Base-by-base conservation (phyloP, 2,113 vertebrate species). In the Xenotilapia flavipinnis region DNA sequence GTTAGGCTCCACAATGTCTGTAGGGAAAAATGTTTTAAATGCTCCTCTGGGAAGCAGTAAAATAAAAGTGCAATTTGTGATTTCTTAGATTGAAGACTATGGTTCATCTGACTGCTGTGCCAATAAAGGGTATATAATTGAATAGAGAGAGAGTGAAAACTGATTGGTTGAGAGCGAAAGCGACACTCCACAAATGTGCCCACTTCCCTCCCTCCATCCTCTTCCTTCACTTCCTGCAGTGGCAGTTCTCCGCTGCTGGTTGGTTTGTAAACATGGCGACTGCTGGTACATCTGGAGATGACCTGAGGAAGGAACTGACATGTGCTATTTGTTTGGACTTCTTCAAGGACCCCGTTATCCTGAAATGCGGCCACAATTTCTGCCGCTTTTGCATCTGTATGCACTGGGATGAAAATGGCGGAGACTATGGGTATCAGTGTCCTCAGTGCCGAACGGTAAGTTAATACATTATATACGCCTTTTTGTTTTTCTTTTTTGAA, bases 341-440 rank as follows among this genome's bases (percentile, higher is more conserved):
- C 42, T 97, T 95, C 84, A 95, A 96, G 23, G 96, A 96, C 40
- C 95, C 96, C 0, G 96, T 97, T 6, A 96, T 97, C 49, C 85
- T 97, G 26, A 97, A 96, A 88, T 97, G 96, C 70, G 96, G 96
- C 0, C 96, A 97, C 40, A 97, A 96, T 91, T 97, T 97, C 81
- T 97, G 96, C 21, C 95, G 95, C 3, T 93, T 94, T 45, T 97
- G 96, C 49, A 97, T 97, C 86, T 93, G 94, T 45, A 95, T 96
- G 95, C 96, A 97, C 73, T 97, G 96, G 96, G 95, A 96, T 58
- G 96, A 97, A 92, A 96, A 96, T 91, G 96, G 96, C 90, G 94
- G 93, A 82, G 95, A 96, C 82, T 96, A 96, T 80, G 96, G 96
- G 1, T 97, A 96, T 45, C 95, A 96, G 91, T 97, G 96, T 77